Conservation (phyloP, 2,113 vertebrate genomes). For the Eolophus roseicapilla region DNA sequence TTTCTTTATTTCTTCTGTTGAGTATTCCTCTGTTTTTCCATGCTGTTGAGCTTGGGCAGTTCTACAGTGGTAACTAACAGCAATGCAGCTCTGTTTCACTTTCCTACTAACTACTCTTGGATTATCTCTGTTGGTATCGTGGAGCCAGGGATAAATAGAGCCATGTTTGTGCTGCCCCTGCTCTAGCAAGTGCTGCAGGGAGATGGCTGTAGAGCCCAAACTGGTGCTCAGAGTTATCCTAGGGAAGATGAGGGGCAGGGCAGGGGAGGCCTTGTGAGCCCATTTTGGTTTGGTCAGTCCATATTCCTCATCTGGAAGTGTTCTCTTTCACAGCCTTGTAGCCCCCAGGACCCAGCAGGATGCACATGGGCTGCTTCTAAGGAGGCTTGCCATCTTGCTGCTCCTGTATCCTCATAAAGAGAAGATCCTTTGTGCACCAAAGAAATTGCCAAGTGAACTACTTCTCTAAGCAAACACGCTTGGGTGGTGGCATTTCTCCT, state of each 20-base stretch:
- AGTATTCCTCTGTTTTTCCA: not conserved
- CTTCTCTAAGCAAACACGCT: rapidly evolving
- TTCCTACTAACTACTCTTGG: not conserved
- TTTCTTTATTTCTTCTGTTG: not conserved
- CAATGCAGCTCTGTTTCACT: not conserved
- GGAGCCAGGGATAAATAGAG: not conserved
- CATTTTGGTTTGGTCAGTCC: not conserved
- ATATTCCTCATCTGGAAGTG: rapidly evolving
- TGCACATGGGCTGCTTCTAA: not conserved
- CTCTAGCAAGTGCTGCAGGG: not conserved
- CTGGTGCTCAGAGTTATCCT: not conserved
- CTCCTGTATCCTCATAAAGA: not conserved
- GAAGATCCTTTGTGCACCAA: not conserved
- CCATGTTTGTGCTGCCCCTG: rapidly evolving
- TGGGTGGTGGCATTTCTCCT: not conserved
- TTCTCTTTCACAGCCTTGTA: not conserved
- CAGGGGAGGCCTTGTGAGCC: not conserved
- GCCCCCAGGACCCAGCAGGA: not conserved
- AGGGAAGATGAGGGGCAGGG: not conserved
- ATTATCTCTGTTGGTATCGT: rapidly evolving
- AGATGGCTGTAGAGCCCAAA: not conserved
- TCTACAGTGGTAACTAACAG: not conserved
- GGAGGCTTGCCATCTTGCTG: not conserved
- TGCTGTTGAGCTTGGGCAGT: not conserved
- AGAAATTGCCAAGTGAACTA: not conserved